These are phyloP conservation scores for Gymnoscopelus microlampas DNA, from an alignment of 2,797 vertebrate species.

Conservation along the genomic window DNA sequence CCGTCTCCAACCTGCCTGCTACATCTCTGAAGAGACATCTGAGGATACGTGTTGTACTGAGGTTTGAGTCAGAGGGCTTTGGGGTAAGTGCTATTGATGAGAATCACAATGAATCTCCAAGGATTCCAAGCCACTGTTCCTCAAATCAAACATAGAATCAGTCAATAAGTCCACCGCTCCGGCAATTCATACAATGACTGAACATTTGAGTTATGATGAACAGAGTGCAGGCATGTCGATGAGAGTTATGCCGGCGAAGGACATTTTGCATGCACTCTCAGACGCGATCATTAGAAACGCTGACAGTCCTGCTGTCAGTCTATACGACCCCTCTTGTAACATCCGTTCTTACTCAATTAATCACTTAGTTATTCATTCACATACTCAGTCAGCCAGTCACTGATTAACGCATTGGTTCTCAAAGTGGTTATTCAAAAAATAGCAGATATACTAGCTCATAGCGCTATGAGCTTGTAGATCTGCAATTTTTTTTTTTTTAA, in stretches of 20 bases:
- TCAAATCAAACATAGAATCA: constrained; percentile 61
- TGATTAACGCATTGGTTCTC: no score
- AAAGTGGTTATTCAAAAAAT: no score
- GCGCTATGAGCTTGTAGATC: no score
- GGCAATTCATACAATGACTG: constrained; percentile 42
- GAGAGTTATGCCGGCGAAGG: constrained; percentile 16
- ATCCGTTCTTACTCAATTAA: neutral
- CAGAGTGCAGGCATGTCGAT: constrained; percentile 28
- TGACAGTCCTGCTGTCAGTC: neutral
- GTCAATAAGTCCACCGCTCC: constrained; percentile 56
- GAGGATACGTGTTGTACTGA: constrained; percentile 45
- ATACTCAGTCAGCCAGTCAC: no score
- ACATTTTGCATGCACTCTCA: no score
- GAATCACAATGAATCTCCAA: constrained; percentile 53
- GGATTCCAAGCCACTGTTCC: constrained; percentile 51
- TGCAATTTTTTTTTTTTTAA: no score
- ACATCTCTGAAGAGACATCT: constrained; percentile 38
- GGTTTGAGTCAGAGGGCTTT: constrained; percentile 44
- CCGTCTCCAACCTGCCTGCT: constrained; percentile 6
- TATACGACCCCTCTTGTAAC: constrained; percentile 23
- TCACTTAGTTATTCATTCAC: constrained; percentile 6
- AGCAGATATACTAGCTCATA: no score
- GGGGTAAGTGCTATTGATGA: constrained; percentile 68
- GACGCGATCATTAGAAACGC: no score
- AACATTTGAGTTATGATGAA: constrained; percentile 30